Base-by-base conservation (phyloP, 2,797 vertebrate species). In the Gouania willdenowi region DNA sequence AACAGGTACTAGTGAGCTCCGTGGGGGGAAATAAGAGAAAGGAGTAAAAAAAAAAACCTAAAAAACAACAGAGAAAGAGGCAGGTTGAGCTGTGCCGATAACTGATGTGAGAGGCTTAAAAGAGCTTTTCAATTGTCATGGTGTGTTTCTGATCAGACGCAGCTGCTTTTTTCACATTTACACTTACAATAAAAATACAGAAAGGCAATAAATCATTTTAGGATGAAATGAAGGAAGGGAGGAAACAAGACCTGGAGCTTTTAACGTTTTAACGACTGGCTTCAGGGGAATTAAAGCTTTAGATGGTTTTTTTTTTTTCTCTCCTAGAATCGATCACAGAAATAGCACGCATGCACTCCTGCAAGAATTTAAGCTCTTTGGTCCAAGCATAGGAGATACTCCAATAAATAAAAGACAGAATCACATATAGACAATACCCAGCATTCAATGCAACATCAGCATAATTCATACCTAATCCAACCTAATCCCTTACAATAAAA, bases 1-100 rank as follows among this genome's bases (percentile, higher is more conserved):
- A 77, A 78, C 79, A 82, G 76, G 67, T 85, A 75, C 54, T 64
- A 61, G 54, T 66, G 66, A 69, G 64, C 28, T 77, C 65, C 59
- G 51, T 0, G 16, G 50, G 66, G 73, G 71, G 39, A 42, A 26
- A 45, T n/a, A 36, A 14, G 13, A 14, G 13, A 18, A 12, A 47
- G 20, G 30, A 34, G 56, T 50, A 67, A 60, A 46, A 27, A 51
- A 19, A 15, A 9, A 26, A 15, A 28, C 22, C 21, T 12, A 30
- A 6, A 33, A 30, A 36, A 21, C 46, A 5, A 33, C 4, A 62
- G 8, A 51, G 26, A 52, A 36, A 66, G 20, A 59, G 6, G 29
- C 10, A 28, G 26, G 7, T 6, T 19, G 27, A 42, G 24, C 15
- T 46, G 39, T 30, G 44, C 37, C 54, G 38, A 54, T 53, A 32